Conservation (phyloP, 2,888 invertebrate species). For the Lampropteryx suffumata region DNA sequence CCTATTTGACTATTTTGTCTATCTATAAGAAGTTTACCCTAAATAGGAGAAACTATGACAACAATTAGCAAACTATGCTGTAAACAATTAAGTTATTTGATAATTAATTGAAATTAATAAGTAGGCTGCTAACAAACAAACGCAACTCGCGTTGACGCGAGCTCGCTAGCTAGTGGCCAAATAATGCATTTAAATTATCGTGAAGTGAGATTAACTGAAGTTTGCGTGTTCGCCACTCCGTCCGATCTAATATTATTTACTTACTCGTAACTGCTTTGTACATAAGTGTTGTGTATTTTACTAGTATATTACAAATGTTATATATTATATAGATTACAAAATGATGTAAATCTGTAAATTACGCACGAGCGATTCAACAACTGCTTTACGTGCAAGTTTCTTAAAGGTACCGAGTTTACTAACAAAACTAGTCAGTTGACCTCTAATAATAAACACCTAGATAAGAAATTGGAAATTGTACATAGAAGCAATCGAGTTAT, state of each 20-base stretch:
- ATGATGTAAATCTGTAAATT: no score
- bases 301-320: background rate
- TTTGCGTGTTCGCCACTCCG: slow-evolving; percentile 51
- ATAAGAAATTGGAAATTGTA: slow-evolving; percentile 26
- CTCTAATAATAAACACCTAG: slow-evolving; percentile 51
- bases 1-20: background rate
- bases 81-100: background rate
- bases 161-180: slow-evolving; percentile 38
- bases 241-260: slow-evolving; percentile 45
- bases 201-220: slow-evolving; percentile 53
- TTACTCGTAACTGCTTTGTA: slow-evolving; percentile 17
- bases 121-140: slow-evolving; percentile 1
- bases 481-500: slow-evolving; percentile 49
- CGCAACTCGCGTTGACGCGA: background rate
- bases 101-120: slow-evolving; percentile 6
- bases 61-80: background rate
- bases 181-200: slow-evolving; percentile 69
- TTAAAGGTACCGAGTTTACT: slow-evolving; percentile 21
- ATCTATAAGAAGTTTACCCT: background rate
- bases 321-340: no score
- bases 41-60: background rate
- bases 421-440: slow-evolving; percentile 64
- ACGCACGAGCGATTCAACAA: no score
- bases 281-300: background rate
- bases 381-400: slow-evolving; percentile 8